Conservation (phyloP, 2,888 invertebrate genomes). For the Stenchaetothrips biformis region DNA sequence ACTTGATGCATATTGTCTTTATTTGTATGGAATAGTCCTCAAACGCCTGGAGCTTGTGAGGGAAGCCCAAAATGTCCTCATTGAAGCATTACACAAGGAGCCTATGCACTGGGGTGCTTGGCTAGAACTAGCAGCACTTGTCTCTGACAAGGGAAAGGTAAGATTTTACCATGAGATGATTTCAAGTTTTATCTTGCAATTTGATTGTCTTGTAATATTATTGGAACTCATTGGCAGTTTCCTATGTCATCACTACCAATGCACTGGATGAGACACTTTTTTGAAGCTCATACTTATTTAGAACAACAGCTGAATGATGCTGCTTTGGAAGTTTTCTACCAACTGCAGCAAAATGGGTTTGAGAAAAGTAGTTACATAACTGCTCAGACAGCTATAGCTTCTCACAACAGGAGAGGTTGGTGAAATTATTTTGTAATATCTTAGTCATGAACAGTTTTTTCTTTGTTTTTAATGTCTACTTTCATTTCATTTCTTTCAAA, state of each 20-base stretch:
- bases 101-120: constrained; percentile 95
- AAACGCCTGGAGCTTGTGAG: constrained; percentile 76
- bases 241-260: constrained; percentile 54
- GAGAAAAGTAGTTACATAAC: constrained; percentile 81
- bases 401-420: constrained; percentile 84
- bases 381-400: constrained; percentile 87
- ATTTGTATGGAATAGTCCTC: constrained; percentile 85
- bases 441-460: constrained; percentile 29
- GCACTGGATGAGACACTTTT: constrained; percentile 94
- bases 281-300: constrained; percentile 82
- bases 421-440: not conserved
- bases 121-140: constrained; percentile 81
- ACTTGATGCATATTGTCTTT: constrained; percentile 81
- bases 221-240: not conserved
- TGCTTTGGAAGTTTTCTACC: constrained; percentile 75
- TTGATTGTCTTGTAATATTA: constrained; percentile 43
- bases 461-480: constrained; percentile 30
- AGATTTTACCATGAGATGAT: constrained; percentile 47
- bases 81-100: constrained; percentile 69
- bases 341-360: constrained; percentile 73
- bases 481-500: constrained; percentile 27
- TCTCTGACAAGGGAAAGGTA: constrained; percentile 73
- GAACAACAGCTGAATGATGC: constrained; percentile 87
- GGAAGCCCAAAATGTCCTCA: constrained; percentile 72
- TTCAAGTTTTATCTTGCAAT: constrained; percentile 43